These are phyloP conservation scores for Pteronura brasiliensis DNA, from an alignment of 2,113 vertebrate species.

Conservation along the genomic window DNA sequence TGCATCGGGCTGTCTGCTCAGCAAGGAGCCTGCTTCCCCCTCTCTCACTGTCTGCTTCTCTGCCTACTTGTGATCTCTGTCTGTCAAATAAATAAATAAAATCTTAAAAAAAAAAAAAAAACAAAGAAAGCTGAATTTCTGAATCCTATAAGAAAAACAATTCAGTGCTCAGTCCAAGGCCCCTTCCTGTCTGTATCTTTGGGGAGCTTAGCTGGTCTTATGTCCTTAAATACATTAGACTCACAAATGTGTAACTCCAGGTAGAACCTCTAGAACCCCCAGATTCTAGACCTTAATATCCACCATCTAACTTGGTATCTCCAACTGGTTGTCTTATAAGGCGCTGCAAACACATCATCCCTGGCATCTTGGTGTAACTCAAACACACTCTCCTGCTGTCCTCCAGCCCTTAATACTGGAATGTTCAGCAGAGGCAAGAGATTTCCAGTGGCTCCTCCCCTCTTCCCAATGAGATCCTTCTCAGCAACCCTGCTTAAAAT, in stretches of 20 bases:
- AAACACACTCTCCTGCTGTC: accelerated
- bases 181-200: not conserved
- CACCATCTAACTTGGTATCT: not conserved
- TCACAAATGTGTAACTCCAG: not conserved
- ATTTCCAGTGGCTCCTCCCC: not conserved
- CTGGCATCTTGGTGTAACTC: not conserved
- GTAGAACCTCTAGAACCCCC: not conserved
- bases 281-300: not conserved
- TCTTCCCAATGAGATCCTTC: not conserved
- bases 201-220: not conserved
- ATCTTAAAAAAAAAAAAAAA: too few species aligned
- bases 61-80: too few species aligned
- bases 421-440: not conserved
- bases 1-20: too few species aligned
- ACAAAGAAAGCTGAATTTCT: not conserved
- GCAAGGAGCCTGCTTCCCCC: too few species aligned
- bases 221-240: not conserved
- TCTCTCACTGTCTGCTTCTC: too few species aligned
- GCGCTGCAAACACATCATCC: not conserved
- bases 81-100: too few species aligned
- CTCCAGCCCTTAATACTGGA: not conserved
- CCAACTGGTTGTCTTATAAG: not conserved
- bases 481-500: not conserved
- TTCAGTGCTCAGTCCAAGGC: not conserved
- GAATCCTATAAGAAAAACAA: not conserved